phyloP scores from a whole-genome alignment of 2,888 invertebrate species.

The Parnassius apollo region DNA sequence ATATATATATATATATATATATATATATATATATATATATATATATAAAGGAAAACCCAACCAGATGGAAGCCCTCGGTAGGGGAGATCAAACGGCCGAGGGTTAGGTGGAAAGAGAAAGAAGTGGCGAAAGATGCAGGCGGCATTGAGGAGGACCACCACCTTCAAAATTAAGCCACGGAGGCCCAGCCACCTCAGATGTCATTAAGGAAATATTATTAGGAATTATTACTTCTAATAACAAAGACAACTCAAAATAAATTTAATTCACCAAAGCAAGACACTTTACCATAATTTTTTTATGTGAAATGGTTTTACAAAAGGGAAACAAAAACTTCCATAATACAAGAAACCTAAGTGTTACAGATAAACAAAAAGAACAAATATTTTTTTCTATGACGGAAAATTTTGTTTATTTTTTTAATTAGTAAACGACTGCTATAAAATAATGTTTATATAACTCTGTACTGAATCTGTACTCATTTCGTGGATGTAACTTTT shows the following conservation, averaged over 20 bases:
- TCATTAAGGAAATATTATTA: no score
- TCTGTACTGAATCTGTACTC: conserved; percentile 27
- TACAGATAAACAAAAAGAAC: conserved; percentile 25
- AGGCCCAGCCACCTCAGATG: no score
- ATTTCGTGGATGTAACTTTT: conserved; percentile 5
- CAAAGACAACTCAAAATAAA: neutral
- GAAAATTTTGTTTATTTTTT: conserved; percentile 12
- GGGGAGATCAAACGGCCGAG: no score
- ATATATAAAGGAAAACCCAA: no score
- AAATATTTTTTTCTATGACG: conserved; percentile 7
- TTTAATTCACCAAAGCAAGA: conserved; percentile 16
- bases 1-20: no score
- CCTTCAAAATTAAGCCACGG: no score
- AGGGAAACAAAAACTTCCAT: neutral
- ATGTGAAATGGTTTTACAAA: conserved; percentile 1
- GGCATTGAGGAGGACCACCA: no score
- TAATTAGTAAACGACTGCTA: conserved; percentile 9
- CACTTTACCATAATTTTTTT: neutral
- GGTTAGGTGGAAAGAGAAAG: no score
- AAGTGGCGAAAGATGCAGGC: no score
- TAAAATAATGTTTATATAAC: conserved; percentile 18
- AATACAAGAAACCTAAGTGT: conserved; percentile 22
- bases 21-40: no score
- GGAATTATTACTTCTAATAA: neutral
- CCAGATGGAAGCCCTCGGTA: no score